Evolutionary conservation across 2,113 vertebrate genomes (phyloP).

Genomic region (Anguilla rostrata): DNA sequence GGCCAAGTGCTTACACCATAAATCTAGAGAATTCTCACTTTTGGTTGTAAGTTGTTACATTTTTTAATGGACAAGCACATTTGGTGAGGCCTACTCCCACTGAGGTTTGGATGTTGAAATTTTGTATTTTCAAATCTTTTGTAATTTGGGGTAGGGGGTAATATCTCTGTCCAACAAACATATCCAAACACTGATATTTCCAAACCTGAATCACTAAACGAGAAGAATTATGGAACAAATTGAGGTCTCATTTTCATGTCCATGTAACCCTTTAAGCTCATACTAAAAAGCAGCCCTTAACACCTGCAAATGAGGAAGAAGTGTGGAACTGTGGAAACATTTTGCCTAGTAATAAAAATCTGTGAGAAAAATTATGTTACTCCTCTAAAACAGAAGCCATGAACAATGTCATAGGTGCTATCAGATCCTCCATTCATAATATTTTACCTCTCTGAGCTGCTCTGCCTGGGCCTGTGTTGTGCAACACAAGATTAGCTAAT

Average conservation of each 20-base stretch:
- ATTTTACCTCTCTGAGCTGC: not conserved
- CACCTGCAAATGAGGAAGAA: not conserved
- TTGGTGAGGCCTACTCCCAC: not conserved
- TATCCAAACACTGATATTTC: not conserved
- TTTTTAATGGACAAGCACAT: not conserved
- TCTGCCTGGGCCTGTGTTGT: not conserved
- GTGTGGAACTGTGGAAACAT: not conserved
- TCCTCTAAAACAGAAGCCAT: not conserved
- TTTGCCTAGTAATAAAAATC: not conserved
- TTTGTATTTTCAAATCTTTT: not conserved
- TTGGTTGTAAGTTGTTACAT: not conserved
- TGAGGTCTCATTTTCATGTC: not conserved
- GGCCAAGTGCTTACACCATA: not conserved
- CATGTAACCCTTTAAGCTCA: not conserved
- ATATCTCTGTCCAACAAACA: not conserved
- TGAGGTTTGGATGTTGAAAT: not conserved
- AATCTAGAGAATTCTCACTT: not conserved
- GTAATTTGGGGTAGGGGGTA: not conserved
- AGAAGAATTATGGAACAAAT: not conserved
- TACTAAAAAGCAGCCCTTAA: not conserved
- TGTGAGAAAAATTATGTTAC: not conserved
- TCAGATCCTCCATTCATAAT: not conserved
- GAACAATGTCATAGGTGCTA: not conserved
- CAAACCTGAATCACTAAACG: not conserved
- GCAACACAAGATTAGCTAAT: conserved; percentile 2